Evolutionary conservation across 1,140 invertebrate genomes (phyloP).

Genomic region (Phthorimaea operculella): DNA sequence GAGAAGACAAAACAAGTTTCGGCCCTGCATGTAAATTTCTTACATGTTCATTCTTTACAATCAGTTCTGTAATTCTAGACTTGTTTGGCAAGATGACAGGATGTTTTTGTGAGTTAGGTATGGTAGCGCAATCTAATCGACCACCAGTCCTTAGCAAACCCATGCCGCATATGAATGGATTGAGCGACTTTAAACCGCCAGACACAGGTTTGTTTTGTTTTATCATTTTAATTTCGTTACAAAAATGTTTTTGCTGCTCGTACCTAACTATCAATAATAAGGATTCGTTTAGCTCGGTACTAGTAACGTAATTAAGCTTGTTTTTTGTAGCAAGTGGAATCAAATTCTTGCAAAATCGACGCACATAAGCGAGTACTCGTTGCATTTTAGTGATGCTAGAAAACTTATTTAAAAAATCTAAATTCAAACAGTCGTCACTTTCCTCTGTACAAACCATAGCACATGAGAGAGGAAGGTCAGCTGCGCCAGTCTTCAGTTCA

Average conservation of each 20-base stretch:
- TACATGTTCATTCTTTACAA: constrained; percentile 22
- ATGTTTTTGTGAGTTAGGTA: constrained; percentile 28
- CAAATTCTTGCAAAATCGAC: constrained; percentile 5
- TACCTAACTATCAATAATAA: constrained; percentile 8
- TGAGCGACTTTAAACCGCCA: constrained; percentile 11
- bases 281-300: constrained; percentile 8
- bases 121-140: constrained; percentile 15
- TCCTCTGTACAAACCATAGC: neutral
- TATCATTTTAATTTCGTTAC: constrained; percentile 10
- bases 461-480: neutral
- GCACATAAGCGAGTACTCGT: constrained; percentile 10
- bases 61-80: constrained; percentile 19
- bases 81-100: constrained; percentile 26
- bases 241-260: constrained; percentile 13
- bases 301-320: neutral
- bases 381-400: constrained; percentile 13
- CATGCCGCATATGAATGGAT: constrained; percentile 25
- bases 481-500: neutral
- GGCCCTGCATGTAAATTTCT: constrained; percentile 23
- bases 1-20: constrained; percentile 16
- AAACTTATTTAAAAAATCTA: constrained; percentile 8
- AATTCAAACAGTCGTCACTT: neutral
- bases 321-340: neutral
- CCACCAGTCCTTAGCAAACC: too few species aligned
- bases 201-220: constrained; percentile 5